phyloP scores from a whole-genome alignment of 2,797 vertebrate genomes.

The Molossus molossus region DNA sequence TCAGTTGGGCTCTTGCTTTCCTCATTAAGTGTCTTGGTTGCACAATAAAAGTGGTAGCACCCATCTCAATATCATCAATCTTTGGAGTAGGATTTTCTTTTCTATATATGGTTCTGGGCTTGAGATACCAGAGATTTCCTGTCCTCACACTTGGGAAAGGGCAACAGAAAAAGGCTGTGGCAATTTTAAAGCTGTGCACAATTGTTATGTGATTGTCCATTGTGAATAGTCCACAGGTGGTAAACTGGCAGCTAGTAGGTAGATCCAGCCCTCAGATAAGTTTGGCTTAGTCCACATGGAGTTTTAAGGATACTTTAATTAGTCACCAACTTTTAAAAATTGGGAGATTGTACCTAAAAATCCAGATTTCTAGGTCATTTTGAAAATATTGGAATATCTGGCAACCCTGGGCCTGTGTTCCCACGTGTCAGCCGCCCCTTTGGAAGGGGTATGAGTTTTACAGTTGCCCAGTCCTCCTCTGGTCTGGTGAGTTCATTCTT shows the following conservation, averaged over 20 bases:
- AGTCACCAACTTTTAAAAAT: not conserved
- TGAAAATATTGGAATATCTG: not conserved
- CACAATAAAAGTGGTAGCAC: not conserved
- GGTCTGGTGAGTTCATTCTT: not conserved
- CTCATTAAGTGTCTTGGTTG: not conserved
- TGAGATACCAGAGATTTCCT: not conserved
- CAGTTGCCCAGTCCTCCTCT: not conserved
- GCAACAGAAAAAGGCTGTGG: not conserved
- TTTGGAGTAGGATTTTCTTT: not conserved
- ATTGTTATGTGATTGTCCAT: not conserved
- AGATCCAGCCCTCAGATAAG: not conserved
- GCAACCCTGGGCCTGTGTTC: not conserved
- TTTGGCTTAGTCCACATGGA: not conserved
- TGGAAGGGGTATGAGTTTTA: not conserved
- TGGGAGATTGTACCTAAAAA: not conserved
- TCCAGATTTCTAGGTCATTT: not conserved
- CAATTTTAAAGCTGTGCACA: not conserved
- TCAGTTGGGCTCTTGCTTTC: not conserved
- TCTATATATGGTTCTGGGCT: not conserved
- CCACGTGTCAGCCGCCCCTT: not conserved
- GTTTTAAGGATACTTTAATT: conserved; percentile 34
- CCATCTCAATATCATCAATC: not conserved
- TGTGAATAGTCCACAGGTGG: not conserved
- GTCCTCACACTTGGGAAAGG: not conserved
- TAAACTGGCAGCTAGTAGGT: not conserved